phyloP scores from a whole-genome alignment of 2,113 vertebrate genomes.

The Triplophysa dalaica region DNA sequence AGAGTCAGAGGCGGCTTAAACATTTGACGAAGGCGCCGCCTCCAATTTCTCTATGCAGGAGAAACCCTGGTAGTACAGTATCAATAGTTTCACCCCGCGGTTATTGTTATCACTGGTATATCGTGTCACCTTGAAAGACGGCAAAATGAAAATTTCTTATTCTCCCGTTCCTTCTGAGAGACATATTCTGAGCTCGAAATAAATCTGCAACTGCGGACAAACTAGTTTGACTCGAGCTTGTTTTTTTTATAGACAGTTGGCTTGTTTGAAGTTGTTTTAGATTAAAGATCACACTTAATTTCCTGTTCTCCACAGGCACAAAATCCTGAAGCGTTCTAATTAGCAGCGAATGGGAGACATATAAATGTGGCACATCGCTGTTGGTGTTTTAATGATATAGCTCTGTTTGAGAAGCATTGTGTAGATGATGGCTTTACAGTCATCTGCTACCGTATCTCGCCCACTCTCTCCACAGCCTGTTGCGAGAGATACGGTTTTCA shows the following conservation, averaged over 20 bases:
- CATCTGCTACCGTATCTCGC: slow-evolving; percentile 13
- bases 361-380: neutral
- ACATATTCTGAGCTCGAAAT: neutral
- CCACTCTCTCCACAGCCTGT: slow-evolving; percentile 21
- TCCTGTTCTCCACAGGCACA: slow-evolving; percentile 27
- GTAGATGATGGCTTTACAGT: slow-evolving; percentile 29
- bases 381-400: slow-evolving; percentile 32
- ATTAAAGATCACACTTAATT: slow-evolving; percentile 19
- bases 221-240: neutral
- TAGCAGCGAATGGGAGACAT: slow-evolving; percentile 16
- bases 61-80: too few relatives aligned
- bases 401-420: slow-evolving; percentile 6
- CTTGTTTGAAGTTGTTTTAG: slow-evolving; percentile 22
- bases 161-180: neutral
- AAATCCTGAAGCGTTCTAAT: slow-evolving; percentile 34
- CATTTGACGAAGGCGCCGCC: too few relatives aligned
- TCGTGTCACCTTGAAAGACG: too few relatives aligned
- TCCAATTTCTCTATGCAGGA: too few relatives aligned
- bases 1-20: too few relatives aligned
- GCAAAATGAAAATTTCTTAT: neutral
- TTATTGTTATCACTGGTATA: too few relatives aligned
- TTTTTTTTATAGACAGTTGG: neutral
- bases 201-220: neutral
- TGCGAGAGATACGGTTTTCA: slow-evolving; percentile 19
- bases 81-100: too few relatives aligned